Conservation (phyloP, 2,797 vertebrate genomes). For the Hydrocynus forskahlii region DNA sequence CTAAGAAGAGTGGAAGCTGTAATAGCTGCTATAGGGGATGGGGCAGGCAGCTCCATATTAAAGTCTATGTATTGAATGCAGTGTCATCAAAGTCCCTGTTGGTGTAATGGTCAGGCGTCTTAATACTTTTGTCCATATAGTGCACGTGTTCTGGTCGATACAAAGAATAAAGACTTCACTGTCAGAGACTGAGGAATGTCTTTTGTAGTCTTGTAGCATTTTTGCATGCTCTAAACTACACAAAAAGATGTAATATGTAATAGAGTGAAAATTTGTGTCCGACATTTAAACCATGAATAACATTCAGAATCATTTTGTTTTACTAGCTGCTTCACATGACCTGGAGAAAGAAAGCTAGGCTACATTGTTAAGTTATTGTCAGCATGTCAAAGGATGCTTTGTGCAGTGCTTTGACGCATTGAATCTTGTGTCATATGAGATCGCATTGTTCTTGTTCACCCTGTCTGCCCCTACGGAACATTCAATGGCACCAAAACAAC, state of each 20-base stretch:
- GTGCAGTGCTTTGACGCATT: conserved; percentile 46
- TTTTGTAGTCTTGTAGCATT: not conserved
- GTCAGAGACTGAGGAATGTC: too few species aligned
- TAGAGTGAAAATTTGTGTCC: not conserved
- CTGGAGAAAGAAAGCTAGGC: conserved; percentile 35
- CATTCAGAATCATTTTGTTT: conserved; percentile 14
- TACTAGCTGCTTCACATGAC: conserved; percentile 26
- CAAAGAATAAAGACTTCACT: not conserved
- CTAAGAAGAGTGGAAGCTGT: too few species aligned
- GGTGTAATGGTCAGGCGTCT: too few species aligned
- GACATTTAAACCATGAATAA: conserved; percentile 35
- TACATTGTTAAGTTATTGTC: conserved; percentile 43
- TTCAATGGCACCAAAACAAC: conserved; percentile 39
- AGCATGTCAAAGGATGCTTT: conserved; percentile 54
- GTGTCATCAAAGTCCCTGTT: too few species aligned
- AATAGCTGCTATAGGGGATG: too few species aligned
- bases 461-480: conserved; percentile 30
- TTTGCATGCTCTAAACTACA: not conserved
- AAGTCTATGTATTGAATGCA: too few species aligned
- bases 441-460: conserved; percentile 51
- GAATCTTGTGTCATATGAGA: conserved; percentile 56
- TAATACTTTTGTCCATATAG: too few species aligned
- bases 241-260: not conserved
- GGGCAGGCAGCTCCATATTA: too few species aligned
- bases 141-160: not conserved